Base-by-base conservation (phyloP, 2,113 vertebrate species). In the Triplophysa rosa region DNA sequence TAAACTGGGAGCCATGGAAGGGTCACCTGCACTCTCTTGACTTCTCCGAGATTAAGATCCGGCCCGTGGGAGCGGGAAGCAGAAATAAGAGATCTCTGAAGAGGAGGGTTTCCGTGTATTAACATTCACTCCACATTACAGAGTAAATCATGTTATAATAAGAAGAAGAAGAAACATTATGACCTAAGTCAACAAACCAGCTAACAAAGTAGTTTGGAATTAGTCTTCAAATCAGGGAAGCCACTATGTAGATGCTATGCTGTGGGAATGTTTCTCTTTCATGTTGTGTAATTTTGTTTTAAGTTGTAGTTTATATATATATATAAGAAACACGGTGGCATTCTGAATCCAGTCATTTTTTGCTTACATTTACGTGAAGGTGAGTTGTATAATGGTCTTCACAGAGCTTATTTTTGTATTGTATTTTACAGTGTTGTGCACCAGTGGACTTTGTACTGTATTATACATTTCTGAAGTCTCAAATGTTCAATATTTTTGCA, bases 1-100 rank as follows among this genome's bases (percentile, higher is more conserved):
- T 97, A 81, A 98, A 97, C 83, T 97, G 95, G 95, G 91, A 96
- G 78, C 94, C 95, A 0, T 96, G 96, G 94, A 97, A 96, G 90
- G 95, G 95, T 78, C 94, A 96, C 49, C 91, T 95, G 62, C 93
- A 89, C 62, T 97, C 95, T 80, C 94, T 97, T 12, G 93, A 95
- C 82, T 95, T 93, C 72, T 93, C 91, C 0, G 95, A 98, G 84
- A 91, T 97, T 92, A 96, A 96, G 90, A 95, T 97, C 72, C 84
- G 86, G 67, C 93, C 91, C 0, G 17, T 86, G 13, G 91, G 89
- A 47, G 66, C 80, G 49, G 87, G 84, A 63, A 80, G 89, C 81
- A 91, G 91, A 82, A 95, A 91, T 87, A 93, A 86, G 79, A 86
- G 92, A 67, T 92, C 89, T 7, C 21, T 92, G 17, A 84, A 56